These are phyloP conservation scores for Nymphalis c-album DNA, from an alignment of 2,888 invertebrate species.

Conservation along the genomic window DNA sequence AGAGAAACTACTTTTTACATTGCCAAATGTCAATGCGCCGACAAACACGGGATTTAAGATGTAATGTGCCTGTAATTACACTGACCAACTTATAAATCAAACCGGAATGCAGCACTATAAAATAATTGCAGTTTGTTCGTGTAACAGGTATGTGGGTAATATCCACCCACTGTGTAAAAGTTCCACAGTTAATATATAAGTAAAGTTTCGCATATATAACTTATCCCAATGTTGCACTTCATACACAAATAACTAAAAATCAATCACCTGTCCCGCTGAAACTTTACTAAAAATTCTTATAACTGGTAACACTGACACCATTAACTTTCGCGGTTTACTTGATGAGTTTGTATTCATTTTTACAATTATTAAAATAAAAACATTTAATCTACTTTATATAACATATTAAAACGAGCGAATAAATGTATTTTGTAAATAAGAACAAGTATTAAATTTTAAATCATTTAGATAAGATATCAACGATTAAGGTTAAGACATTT, in stretches of 20 bases:
- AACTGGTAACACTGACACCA: slow-evolving; percentile 61
- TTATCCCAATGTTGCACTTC: no score
- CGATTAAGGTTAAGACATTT: slow-evolving; percentile 10
- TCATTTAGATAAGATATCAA: slow-evolving; percentile 11
- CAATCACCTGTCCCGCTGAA: slow-evolving; percentile 63
- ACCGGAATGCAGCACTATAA: no score
- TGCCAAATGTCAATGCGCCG: no score
- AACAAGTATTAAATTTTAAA: not conserved
- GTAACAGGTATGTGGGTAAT: no score
- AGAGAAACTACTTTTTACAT: no score
- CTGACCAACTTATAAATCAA: no score
- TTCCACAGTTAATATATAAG: no score
- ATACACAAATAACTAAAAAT: not conserved
- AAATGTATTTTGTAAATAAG: not conserved
- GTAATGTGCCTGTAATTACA: no score
- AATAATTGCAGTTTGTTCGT: no score
- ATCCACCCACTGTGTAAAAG: no score
- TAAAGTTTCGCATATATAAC: not conserved
- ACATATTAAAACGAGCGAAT: not conserved
- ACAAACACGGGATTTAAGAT: no score
- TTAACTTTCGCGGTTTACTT: slow-evolving; percentile 47
- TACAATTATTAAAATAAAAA: not conserved
- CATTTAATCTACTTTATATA: not conserved
- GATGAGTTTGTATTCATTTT: not conserved
- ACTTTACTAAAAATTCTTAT: slow-evolving; percentile 68